Percentiles rank a stretch among this genome's conserved stretches.
These are phyloP conservation scores for Pipra filicauda DNA, from an alignment of 2,113 vertebrate genomes.

Conservation along the genomic window DNA sequence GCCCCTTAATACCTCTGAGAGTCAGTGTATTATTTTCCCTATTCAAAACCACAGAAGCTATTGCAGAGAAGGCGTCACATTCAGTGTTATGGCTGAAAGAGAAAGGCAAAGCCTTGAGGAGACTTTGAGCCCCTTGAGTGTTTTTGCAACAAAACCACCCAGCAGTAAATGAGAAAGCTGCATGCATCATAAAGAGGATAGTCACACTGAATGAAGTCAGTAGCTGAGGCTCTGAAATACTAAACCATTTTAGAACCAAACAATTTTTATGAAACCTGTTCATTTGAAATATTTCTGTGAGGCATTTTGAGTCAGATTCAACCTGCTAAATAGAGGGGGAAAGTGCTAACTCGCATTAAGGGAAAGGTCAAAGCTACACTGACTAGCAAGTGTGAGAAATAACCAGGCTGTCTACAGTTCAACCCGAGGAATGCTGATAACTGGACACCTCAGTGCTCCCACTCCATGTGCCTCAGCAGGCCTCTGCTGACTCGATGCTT, in stretches of 20 bases:
- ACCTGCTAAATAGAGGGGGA: background rate
- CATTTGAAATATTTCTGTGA: background rate
- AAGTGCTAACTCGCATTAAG: background rate
- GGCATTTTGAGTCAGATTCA: background rate
- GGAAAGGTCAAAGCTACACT: background rate
- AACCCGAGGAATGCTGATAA: background rate
- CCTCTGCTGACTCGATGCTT: background rate
- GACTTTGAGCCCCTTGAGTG: background rate
- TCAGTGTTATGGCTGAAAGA: background rate
- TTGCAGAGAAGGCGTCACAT: background rate
- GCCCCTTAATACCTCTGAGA: background rate
- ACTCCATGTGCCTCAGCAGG: rapidly evolving
- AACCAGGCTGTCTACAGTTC: background rate
- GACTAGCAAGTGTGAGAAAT: background rate
- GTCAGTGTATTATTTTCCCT: background rate
- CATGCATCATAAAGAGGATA: background rate
- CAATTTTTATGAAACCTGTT: background rate
- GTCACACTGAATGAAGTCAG: background rate
- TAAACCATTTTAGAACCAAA: background rate
- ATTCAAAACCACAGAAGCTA: background rate
- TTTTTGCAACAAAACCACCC: slow-evolving; percentile 7
- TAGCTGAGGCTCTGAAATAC: background rate
- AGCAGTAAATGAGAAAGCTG: slow-evolving; percentile 8
- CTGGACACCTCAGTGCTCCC: background rate
- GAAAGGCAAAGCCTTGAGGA: background rate